Percentiles rank a stretch among this genome's conserved stretches.
phyloP scores from a whole-genome alignment of 2,888 invertebrate species.

The Aphrophora alni region DNA sequence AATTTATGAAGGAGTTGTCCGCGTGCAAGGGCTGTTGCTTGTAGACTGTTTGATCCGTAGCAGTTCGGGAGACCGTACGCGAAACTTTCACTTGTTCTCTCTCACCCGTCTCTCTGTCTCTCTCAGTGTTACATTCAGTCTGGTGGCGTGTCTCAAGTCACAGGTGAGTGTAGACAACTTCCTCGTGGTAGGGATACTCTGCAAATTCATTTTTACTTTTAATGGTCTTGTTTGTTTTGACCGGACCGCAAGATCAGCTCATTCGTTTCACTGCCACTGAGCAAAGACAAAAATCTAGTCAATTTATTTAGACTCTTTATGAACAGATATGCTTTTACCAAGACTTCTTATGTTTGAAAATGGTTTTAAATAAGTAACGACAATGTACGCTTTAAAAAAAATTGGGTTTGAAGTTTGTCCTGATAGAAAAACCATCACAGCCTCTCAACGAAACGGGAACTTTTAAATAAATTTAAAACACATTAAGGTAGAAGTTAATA shows the following conservation, averaged over 20 bases:
- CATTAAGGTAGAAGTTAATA: too few species aligned
- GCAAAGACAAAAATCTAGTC: too few species aligned
- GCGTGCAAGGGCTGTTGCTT: neutral
- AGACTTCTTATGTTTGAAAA: too few species aligned
- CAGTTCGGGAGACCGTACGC: neutral
- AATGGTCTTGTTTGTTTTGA: neutral
- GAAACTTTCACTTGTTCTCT: slow-evolving; percentile 9
- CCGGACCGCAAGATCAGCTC: neutral
- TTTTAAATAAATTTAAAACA: too few species aligned
- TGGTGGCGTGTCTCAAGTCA: neutral
- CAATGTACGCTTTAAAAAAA: too few species aligned
- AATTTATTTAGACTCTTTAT: too few species aligned
- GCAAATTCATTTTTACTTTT: neutral
- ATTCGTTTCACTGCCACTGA: neutral
- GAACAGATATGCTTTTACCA: too few species aligned
- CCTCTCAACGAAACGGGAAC: too few species aligned
- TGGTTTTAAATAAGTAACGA: too few species aligned
- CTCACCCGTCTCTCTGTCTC: neutral
- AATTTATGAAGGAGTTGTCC: neutral
- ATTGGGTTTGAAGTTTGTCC: too few species aligned
- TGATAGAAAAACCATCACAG: too few species aligned
- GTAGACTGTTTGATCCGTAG: neutral
- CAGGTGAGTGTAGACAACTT: neutral
- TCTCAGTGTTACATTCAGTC: neutral
- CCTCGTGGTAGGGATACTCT: neutral